Conservation (phyloP, 2,113 vertebrate genomes). For the Lasiurus borealis region DNA sequence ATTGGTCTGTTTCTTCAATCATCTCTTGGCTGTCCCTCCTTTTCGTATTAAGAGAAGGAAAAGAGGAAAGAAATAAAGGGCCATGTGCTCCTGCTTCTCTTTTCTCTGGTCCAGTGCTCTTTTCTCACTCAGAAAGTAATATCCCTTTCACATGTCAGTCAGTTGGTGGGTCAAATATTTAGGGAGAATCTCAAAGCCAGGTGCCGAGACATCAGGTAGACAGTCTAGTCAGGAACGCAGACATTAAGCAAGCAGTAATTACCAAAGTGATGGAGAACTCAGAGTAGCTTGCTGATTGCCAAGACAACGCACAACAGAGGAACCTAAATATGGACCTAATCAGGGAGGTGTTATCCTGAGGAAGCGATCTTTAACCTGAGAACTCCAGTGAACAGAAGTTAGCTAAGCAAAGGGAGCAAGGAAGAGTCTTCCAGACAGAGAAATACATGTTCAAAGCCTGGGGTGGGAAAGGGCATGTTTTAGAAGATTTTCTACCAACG, state of each 20-base stretch:
- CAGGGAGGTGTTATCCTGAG: neutral
- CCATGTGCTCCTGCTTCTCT: neutral
- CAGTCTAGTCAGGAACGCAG: neutral
- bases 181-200: neutral
- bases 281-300: neutral
- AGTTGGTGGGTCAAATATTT: neutral
- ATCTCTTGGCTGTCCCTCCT: neutral
- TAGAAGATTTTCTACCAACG: neutral
- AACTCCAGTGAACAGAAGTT: neutral
- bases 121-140: neutral
- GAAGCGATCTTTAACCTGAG: neutral
- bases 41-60: neutral
- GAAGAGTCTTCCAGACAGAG: neutral
- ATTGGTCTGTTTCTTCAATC: neutral
- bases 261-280: neutral
- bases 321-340: neutral
- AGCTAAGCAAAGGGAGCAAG: neutral
- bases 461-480: neutral
- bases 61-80: neutral
- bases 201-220: neutral
- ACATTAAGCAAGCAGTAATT: neutral
- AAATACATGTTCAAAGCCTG: neutral
- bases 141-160: neutral
- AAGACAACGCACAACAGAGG: neutral
- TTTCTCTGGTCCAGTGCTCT: neutral